Conservation (phyloP, 2,888 invertebrate species). For the Pomacea canaliculata region DNA sequence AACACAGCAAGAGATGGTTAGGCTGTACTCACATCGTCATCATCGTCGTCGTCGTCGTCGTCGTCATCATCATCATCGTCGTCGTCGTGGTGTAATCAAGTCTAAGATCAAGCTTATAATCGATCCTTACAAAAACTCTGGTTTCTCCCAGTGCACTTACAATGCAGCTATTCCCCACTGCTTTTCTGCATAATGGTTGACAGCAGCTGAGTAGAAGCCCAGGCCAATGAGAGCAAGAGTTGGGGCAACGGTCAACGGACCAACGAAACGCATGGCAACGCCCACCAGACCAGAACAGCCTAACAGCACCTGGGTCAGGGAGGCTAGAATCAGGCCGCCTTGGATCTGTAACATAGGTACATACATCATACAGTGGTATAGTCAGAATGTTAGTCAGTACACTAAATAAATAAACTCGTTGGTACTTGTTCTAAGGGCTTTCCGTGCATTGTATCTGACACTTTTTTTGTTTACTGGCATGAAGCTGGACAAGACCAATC, state of each 20-base stretch:
- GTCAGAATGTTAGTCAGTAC: neutral
- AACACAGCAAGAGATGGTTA: neutral
- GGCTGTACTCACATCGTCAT: neutral
- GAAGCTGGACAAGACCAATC: no score
- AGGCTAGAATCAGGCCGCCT: conserved; percentile 54
- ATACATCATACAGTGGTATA: neutral
- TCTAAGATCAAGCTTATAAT: no score
- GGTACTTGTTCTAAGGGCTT: no score
- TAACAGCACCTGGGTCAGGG: conserved; percentile 50
- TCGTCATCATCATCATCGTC: conserved; percentile 6
- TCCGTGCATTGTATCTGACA: no score
- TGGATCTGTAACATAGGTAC: conserved; percentile 42
- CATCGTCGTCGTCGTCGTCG: neutral
- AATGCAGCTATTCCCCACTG: no score
- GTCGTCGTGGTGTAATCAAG: neutral
- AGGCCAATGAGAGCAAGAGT: conserved; percentile 87
- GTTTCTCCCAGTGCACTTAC: no score
- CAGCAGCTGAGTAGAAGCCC: conserved; percentile 79
- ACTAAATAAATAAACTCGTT: no score
- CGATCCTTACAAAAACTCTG: no score
- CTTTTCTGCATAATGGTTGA: neutral
- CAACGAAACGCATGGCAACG: conserved; percentile 73
- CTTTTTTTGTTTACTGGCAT: no score
- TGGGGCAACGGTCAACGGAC: conserved; percentile 87
- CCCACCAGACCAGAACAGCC: conserved; percentile 55